Percentiles rank a stretch among this genome's conserved stretches.
Conservation (phyloP, 2,888 invertebrate genomes). For the Protophormia terraenovae region DNA sequence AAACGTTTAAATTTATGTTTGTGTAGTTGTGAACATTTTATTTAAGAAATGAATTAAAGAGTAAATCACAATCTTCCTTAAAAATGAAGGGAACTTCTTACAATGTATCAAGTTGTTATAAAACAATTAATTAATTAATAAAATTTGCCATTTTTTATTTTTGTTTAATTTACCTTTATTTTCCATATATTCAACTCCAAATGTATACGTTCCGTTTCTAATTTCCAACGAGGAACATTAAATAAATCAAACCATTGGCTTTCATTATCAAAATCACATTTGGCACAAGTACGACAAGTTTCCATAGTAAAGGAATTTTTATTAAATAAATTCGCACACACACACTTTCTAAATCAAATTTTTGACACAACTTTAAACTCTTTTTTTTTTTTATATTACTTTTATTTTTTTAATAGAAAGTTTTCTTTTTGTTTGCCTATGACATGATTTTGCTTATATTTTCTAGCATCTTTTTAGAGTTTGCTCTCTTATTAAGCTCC, state of each 20-base stretch:
- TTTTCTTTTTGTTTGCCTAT: background rate
- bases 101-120: too few relatives aligned
- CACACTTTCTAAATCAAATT: background rate
- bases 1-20: too few relatives aligned
- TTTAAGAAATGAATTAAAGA: too few relatives aligned
- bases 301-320: conserved; percentile 71
- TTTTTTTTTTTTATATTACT: background rate
- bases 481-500: conserved; percentile 50
- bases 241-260: conserved; percentile 77
- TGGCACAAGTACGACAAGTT: conserved; percentile 79
- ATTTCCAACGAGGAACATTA: conserved; percentile 74
- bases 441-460: too few relatives aligned
- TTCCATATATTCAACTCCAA: conserved; percentile 76
- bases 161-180: conserved; percentile 74
- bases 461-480: conserved; percentile 38
- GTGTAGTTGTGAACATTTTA: too few relatives aligned
- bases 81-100: too few relatives aligned
- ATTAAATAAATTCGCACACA: background rate
- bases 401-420: background rate
- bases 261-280: conserved; percentile 78
- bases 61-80: too few relatives aligned
- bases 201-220: conserved; percentile 76
- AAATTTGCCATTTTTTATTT: too few relatives aligned
- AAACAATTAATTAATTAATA: too few relatives aligned
- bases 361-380: background rate